These are phyloP conservation scores for Venturia canescens DNA, from an alignment of 1,140 invertebrate genomes.

Conservation along the genomic window DNA sequence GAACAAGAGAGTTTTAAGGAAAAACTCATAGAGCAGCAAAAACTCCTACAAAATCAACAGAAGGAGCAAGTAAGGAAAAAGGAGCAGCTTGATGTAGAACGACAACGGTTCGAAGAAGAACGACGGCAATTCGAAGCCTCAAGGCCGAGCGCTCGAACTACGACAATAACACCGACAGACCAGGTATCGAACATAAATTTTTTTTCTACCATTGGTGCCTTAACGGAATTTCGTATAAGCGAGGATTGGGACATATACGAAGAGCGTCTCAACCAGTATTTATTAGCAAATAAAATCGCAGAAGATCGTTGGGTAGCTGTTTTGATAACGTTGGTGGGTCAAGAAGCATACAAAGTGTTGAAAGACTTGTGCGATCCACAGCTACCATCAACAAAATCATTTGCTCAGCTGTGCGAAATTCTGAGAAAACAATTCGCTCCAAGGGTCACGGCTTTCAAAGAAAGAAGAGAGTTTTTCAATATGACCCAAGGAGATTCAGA, in stretches of 20 bases:
- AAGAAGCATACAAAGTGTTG: slow-evolving; percentile 53
- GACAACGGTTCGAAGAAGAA: slow-evolving; percentile 22
- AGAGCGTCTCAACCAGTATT: slow-evolving; percentile 54
- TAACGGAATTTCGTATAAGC: slow-evolving; percentile 51
- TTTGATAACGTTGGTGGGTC: slow-evolving; percentile 52
- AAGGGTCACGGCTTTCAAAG: slow-evolving; percentile 49
- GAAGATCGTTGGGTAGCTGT: slow-evolving; percentile 50
- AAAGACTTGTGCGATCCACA: slow-evolving; percentile 53
- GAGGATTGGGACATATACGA: slow-evolving; percentile 57
- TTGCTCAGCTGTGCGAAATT: slow-evolving; percentile 51
- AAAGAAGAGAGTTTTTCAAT: slow-evolving; percentile 52
- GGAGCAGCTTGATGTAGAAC: slow-evolving; percentile 28
- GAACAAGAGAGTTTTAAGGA: slow-evolving; percentile 28
- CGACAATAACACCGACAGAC: slow-evolving; percentile 25
- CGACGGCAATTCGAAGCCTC: slow-evolving; percentile 23
- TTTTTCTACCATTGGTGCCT: slow-evolving; percentile 45
- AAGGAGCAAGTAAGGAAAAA: not conserved
- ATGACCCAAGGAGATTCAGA: slow-evolving; percentile 48
- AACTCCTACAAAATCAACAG: not conserved
- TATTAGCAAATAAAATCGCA: slow-evolving; percentile 50
- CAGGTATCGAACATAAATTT: slow-evolving; percentile 33
- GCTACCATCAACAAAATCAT: slow-evolving; percentile 45
- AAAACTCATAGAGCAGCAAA: slow-evolving; percentile 22
- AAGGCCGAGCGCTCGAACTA: slow-evolving; percentile 15
- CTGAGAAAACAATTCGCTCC: slow-evolving; percentile 55